phyloP scores from a whole-genome alignment of 2,113 vertebrate genomes.

The Kryptolebias marmoratus region DNA sequence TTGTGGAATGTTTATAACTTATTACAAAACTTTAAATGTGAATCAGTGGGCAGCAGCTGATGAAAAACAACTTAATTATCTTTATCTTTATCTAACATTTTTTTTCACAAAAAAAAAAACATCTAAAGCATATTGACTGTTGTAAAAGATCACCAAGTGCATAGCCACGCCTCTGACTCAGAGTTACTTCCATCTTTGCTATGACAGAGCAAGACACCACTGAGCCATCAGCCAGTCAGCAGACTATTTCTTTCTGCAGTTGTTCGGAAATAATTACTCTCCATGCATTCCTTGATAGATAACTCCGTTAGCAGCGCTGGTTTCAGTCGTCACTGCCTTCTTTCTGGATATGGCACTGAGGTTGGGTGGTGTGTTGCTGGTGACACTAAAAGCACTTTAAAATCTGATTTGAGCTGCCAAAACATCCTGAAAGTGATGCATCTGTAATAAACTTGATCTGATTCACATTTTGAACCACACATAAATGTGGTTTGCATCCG shows the following conservation, averaged over 20 bases:
- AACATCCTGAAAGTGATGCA: too few relatives aligned
- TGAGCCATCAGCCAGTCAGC: not conserved
- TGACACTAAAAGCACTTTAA: not conserved
- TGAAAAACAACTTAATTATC: not conserved
- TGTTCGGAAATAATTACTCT: conserved; percentile 13
- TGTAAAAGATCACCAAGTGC: too few relatives aligned
- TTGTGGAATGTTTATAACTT: not conserved
- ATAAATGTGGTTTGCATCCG: not conserved
- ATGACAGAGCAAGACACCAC: not conserved
- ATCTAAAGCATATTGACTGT: too few relatives aligned
- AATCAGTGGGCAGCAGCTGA: too few relatives aligned
- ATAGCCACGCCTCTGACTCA: not conserved
- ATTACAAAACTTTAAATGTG: not conserved
- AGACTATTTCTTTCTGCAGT: not conserved
- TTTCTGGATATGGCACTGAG: not conserved
- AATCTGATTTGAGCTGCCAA: too few relatives aligned
- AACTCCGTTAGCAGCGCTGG: not conserved
- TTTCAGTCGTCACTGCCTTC: not conserved
- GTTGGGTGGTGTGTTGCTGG: not conserved
- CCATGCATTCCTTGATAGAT: not conserved
- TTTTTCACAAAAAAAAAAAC: too few relatives aligned
- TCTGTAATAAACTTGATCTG: not conserved
- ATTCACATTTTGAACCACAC: not conserved
- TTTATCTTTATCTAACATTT: too few relatives aligned
- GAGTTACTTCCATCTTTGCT: not conserved